Percentiles rank a stretch among this genome's conserved stretches.
phyloP scores from a whole-genome alignment of 2,797 vertebrate genomes.

The Alectoris magna region DNA sequence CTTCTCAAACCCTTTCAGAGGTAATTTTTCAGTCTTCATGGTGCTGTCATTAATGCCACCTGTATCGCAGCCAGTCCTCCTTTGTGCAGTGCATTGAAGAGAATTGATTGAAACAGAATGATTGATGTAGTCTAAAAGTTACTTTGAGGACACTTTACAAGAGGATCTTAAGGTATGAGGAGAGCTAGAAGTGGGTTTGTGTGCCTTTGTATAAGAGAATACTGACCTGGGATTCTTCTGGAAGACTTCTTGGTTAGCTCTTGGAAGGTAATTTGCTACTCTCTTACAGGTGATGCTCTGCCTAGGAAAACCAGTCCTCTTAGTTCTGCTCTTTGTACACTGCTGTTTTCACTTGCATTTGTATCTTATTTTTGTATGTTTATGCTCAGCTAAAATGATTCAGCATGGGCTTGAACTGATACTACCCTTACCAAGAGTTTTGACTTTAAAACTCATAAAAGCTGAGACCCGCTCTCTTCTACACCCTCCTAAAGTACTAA shows the following conservation, averaged over 20 bases:
- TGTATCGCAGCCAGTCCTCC: not conserved
- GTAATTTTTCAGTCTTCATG: slow-evolving; percentile 61
- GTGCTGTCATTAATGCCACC: slow-evolving; percentile 36
- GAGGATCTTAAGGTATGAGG: not conserved
- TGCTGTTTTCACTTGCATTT: not conserved
- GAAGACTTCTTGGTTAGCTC: not conserved
- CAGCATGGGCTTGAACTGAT: not conserved
- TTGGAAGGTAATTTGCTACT: not conserved
- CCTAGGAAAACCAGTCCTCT: not conserved
- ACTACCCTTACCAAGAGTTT: not conserved
- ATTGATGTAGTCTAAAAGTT: slow-evolving; percentile 29
- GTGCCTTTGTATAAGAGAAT: not conserved
- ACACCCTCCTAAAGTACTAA: not conserved
- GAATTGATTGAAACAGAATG: slow-evolving; percentile 39
- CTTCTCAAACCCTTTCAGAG: slow-evolving; percentile 26
- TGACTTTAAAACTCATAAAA: not conserved
- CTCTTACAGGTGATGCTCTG: not conserved
- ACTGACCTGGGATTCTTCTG: not conserved
- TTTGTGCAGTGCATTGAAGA: slow-evolving; percentile 5
- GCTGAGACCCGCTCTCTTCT: not conserved
- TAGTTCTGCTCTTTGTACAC: not conserved
- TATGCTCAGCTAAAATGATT: not conserved
- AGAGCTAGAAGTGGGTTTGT: not conserved
- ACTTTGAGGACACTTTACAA: slow-evolving; percentile 1
- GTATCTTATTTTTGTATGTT: not conserved